These are phyloP conservation scores for Phyllopteryx taeniolatus DNA, from an alignment of 2,113 vertebrate genomes.

Conservation along the genomic window DNA sequence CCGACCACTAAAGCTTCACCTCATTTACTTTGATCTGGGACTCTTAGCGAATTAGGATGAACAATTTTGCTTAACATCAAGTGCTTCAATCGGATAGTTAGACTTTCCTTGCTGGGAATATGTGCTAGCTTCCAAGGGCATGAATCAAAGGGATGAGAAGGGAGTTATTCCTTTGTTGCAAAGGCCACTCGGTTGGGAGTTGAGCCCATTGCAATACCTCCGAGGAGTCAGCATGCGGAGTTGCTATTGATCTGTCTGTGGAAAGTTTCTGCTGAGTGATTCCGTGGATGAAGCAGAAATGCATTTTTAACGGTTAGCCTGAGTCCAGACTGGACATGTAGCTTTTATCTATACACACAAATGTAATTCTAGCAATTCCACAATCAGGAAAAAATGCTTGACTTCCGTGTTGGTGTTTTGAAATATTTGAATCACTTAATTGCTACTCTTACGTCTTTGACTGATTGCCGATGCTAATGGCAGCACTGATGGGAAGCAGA, in stretches of 20 bases:
- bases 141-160: conserved; percentile 62
- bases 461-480: conserved; percentile 43
- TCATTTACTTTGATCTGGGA: conserved; percentile 48
- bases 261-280: conserved; percentile 69
- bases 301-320: conserved; percentile 55
- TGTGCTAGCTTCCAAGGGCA: conserved; percentile 59
- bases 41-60: conserved; percentile 55
- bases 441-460: conserved; percentile 41
- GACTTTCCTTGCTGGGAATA: conserved; percentile 55
- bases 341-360: conserved; percentile 56
- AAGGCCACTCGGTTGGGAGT: conserved; percentile 66
- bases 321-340: conserved; percentile 44
- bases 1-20: conserved; percentile 31
- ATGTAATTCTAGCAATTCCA: conserved; percentile 46
- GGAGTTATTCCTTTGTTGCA: conserved; percentile 61
- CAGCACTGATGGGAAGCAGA: conserved; percentile 31
- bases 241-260: conserved; percentile 72
- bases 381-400: conserved; percentile 1
- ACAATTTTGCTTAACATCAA: conserved; percentile 59
- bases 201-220: conserved; percentile 60
- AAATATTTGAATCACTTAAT: conserved; percentile 40
- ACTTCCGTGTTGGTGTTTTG: conserved; percentile 19
- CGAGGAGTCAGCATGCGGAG: conserved; percentile 52
- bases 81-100: conserved; percentile 51
- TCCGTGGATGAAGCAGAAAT: conserved; percentile 57